These are phyloP conservation scores for Strigamia transsilvanica DNA, from an alignment of 2,888 invertebrate genomes.

Conservation along the genomic window DNA sequence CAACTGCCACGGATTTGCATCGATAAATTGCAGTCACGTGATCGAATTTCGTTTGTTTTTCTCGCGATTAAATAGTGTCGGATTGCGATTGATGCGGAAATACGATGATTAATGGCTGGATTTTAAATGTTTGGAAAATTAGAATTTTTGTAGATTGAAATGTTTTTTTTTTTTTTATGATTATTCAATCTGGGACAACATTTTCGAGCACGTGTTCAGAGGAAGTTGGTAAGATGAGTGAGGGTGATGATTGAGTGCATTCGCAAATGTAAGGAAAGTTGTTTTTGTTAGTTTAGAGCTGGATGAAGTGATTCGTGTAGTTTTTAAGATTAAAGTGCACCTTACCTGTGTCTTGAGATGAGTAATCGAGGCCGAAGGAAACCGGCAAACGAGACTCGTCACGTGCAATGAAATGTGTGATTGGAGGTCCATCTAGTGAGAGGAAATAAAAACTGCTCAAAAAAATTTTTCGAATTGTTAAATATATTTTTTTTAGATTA, in stretches of 20 bases:
- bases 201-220: too few relatives aligned
- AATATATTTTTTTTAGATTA: neutral
- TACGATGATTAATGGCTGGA: too few relatives aligned
- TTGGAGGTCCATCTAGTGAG: constrained; percentile 9
- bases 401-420: neutral
- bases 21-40: too few relatives aligned
- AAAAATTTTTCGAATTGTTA: neutral
- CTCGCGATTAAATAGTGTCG: neutral
- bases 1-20: neutral
- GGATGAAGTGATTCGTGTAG: neutral
- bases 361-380: neutral
- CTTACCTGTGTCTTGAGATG: neutral
- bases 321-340: neutral
- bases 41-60: too few relatives aligned
- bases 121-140: too few relatives aligned
- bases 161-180: too few relatives aligned
- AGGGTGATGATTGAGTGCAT: too few relatives aligned
- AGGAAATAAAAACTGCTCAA: neutral
- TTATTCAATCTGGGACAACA: too few relatives aligned
- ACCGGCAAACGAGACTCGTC: neutral
- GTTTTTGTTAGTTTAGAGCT: too few relatives aligned
- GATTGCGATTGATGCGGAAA: neutral
- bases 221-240: too few relatives aligned
- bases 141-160: too few relatives aligned
- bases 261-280: too few relatives aligned